Percentiles rank a stretch among this genome's conserved stretches.
Evolutionary conservation across 2,113 vertebrate species (phyloP).

Genomic region (Trematocara unimaculatum): DNA sequence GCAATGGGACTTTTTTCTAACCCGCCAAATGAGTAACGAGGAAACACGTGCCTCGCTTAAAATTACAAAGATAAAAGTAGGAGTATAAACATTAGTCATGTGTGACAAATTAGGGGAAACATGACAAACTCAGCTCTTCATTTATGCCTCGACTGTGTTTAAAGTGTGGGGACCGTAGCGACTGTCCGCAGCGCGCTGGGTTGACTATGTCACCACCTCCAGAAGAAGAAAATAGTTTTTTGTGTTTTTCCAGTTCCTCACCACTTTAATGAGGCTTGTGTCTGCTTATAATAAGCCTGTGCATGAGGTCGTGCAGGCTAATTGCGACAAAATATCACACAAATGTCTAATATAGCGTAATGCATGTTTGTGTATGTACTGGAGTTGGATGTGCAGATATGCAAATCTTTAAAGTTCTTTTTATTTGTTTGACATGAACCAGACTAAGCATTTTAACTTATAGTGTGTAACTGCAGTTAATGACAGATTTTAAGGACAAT

Average conservation of each 20-base stretch:
- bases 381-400: background rate
- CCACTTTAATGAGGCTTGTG: background rate
- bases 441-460: background rate
- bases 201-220: background rate
- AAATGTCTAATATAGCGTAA: background rate
- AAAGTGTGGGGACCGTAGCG: background rate
- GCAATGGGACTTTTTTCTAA: background rate
- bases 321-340: background rate
- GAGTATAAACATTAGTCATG: background rate
- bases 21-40: background rate
- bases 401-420: background rate
- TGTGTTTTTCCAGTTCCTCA: background rate
- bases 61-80: background rate
- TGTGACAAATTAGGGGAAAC: background rate
- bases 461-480: background rate
- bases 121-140: background rate
- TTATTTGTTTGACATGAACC: background rate
- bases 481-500: background rate
- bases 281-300: background rate
- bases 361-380: background rate
- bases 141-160: background rate
- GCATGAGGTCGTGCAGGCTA: background rate
- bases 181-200: background rate
- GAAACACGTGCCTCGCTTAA: background rate
- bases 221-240: background rate